Evolutionary conservation across 1,140 invertebrate genomes (phyloP).

Genomic region (Ridgeia piscesae): DNA sequence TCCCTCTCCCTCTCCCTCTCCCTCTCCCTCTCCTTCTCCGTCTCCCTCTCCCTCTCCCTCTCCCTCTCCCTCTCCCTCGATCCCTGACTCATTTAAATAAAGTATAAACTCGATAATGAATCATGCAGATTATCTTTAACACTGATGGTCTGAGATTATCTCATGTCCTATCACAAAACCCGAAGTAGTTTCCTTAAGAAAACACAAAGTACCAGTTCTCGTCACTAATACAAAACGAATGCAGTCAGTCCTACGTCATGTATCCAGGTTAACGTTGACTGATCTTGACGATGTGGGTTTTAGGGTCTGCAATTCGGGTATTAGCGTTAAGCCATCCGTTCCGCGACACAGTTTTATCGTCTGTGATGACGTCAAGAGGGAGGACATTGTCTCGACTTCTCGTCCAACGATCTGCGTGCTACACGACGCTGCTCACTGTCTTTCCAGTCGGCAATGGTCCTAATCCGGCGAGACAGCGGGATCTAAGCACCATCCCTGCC

Average conservation of each 20-base stretch:
- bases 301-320: background rate
- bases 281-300: background rate
- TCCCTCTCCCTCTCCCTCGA: too few relatives aligned
- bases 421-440: background rate
- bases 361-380: background rate
- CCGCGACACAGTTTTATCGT: background rate
- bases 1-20: slow-evolving; percentile 20
- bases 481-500: background rate
- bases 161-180: background rate
- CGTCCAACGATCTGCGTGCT: background rate
- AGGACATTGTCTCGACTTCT: background rate
- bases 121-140: too few relatives aligned
- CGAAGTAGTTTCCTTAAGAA: too few relatives aligned
- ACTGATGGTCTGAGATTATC: too few relatives aligned
- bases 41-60: background rate
- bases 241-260: background rate
- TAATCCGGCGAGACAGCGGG: background rate
- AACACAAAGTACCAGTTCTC: background rate
- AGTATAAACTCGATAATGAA: too few relatives aligned
- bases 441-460: background rate
- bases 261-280: background rate
- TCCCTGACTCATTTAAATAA: too few relatives aligned
- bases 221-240: background rate
- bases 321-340: background rate
- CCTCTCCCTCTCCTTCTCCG: background rate